Evolutionary conservation across 2,888 invertebrate genomes (phyloP).

Genomic region (Hemaris fuciformis): DNA sequence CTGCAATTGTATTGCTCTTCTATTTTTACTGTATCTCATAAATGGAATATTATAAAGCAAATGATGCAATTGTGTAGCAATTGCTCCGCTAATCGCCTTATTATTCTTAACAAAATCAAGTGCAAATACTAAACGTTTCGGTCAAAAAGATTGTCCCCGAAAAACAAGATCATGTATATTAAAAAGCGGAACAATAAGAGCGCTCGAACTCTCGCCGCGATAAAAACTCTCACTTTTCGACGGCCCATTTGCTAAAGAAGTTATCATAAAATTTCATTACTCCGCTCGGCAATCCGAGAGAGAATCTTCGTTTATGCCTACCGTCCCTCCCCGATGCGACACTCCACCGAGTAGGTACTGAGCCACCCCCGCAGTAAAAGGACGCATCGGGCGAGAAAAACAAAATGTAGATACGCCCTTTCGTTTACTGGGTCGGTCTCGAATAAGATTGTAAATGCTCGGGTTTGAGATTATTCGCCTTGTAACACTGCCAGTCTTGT

Average conservation of each 20-base stretch:
- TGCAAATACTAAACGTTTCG: not conserved
- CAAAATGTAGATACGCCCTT: not conserved
- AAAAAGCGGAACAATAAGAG: not conserved
- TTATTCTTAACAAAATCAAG: not conserved
- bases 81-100: no score
- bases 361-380: not conserved
- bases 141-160: not conserved
- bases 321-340: conserved; percentile 30
- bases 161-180: not conserved
- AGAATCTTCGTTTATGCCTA: conserved; percentile 40
- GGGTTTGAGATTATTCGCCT: not conserved
- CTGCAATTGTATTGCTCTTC: no score
- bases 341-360: conserved; percentile 5
- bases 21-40: no score
- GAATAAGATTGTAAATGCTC: not conserved
- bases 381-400: not conserved
- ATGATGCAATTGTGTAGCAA: no score
- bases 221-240: conserved; percentile 21
- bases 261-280: conserved; percentile 39
- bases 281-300: conserved; percentile 32
- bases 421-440: not conserved
- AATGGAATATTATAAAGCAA: no score
- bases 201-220: conserved; percentile 14
- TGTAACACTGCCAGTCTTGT: not conserved
- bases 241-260: conserved; percentile 22